Conservation (phyloP, 2,888 invertebrate genomes). For the Cephus pulcher region DNA sequence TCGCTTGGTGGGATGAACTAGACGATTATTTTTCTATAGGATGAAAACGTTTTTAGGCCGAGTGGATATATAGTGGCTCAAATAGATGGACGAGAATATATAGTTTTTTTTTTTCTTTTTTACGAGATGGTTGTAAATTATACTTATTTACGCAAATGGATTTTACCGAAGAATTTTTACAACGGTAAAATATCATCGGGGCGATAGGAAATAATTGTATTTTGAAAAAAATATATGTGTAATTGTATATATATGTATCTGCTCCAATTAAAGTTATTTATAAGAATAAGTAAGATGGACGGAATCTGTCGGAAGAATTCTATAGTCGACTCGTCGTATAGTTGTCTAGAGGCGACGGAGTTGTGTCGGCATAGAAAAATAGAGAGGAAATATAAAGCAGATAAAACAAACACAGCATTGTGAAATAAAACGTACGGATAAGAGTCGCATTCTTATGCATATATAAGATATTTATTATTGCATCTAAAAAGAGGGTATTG, state of each 20-base stretch:
- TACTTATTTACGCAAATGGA: neutral
- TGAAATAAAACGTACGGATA: neutral
- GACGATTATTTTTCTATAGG: neutral
- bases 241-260: neutral
- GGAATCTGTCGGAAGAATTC: neutral
- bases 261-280: conserved; percentile 7
- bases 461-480: neutral
- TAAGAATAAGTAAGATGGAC: neutral
- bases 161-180: neutral
- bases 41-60: neutral
- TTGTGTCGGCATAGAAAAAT: neutral
- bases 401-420: neutral
- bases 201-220: neutral
- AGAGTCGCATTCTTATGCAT: neutral
- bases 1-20: neutral
- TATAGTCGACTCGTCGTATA: neutral
- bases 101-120: neutral
- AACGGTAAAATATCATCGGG: neutral
- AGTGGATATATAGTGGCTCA: neutral
- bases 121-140: neutral
- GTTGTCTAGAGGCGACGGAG: neutral
- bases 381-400: neutral
- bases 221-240: neutral
- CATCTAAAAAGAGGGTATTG: neutral
- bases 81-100: neutral